A percentile compares a stretch with the other conserved stretches of the same genome.
Evolutionary conservation across 2,113 vertebrate species (phyloP).

Genomic region (Dipodomys ordii): DNA sequence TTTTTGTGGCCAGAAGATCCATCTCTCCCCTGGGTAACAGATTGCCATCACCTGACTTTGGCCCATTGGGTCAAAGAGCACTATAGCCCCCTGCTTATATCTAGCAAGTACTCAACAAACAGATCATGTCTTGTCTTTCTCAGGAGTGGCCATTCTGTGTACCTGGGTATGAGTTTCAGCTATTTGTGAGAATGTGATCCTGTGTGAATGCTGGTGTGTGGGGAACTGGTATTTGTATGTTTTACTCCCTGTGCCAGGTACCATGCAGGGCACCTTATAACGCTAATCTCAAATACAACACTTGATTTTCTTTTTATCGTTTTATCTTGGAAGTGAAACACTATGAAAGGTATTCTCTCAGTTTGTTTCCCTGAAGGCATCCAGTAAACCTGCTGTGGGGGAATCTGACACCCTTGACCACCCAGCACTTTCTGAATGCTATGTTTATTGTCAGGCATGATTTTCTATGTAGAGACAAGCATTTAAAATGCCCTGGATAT

Average conservation of each 20-base stretch:
- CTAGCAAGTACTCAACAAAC: background rate
- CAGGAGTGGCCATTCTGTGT: background rate
- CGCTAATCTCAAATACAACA: background rate
- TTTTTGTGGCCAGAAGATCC: too few relatives aligned
- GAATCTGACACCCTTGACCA: background rate
- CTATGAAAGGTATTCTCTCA: background rate
- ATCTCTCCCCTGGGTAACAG: too few relatives aligned
- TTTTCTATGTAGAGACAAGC: background rate
- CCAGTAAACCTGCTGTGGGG: background rate
- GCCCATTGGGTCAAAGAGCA: accelerated
- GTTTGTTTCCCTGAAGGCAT: background rate
- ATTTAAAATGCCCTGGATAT: background rate
- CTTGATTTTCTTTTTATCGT: background rate
- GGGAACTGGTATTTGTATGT: background rate
- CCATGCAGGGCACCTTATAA: background rate
- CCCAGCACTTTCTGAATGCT: background rate
- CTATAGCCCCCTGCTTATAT: background rate
- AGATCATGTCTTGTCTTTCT: background rate
- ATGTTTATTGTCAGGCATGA: background rate
- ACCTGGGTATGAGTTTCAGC: background rate
- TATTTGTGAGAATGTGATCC: background rate
- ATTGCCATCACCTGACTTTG: too few relatives aligned
- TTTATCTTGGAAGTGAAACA: background rate
- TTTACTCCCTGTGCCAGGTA: background rate
- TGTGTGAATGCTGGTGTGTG: background rate